Base-by-base conservation (phyloP, 2,888 invertebrate genomes). In the Eulithis prunata region DNA sequence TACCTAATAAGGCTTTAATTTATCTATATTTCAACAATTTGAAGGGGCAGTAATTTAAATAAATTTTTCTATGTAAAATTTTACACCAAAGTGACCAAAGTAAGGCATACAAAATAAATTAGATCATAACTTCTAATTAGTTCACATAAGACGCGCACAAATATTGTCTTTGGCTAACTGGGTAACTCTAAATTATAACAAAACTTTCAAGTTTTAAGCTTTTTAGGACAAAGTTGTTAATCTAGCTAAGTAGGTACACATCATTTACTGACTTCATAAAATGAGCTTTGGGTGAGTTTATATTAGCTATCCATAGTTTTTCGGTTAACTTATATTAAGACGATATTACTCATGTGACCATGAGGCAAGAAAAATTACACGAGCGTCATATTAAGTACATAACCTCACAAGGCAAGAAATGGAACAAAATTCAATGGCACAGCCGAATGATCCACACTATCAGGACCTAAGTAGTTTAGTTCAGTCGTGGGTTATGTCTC, bases 401-500 rank as follows among this genome's bases (percentile, higher is more conserved):
- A 21, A 32, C 6, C 32, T 32, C 32, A 47, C 47, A 13, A 14
- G 38, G 14, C n/a, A 38, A 49, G 41, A 43, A 49, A 55, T 36
- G 13, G 47, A 49, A 21, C 28, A 41, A 52, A 59, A 32, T 52
- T 28, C 6, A 38, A 58, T 58, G n/a, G 21, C 41, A 59, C 43
- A 43, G n/a, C 51, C 52, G 52, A 11, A 41, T 36, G 43, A 51
- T 52, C 28, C 57, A 43, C 43, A 49, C 46, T 46, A 60, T 49
- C 49, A 43, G 0, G 32, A 32, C 32, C 28, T 57, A 21, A 21
- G 21, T 21, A 51, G 52, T 41, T 64, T 53, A 47, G 53, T 43
- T 57, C 63, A 65, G 66, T 58, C 67, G 62, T 57, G 70, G 65
- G 68, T 71, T 69, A 71, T 59, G 56, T 54, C 65, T 55, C 76